Conservation (phyloP, 2,113 vertebrate genomes). For the Perca schrenkii region DNA sequence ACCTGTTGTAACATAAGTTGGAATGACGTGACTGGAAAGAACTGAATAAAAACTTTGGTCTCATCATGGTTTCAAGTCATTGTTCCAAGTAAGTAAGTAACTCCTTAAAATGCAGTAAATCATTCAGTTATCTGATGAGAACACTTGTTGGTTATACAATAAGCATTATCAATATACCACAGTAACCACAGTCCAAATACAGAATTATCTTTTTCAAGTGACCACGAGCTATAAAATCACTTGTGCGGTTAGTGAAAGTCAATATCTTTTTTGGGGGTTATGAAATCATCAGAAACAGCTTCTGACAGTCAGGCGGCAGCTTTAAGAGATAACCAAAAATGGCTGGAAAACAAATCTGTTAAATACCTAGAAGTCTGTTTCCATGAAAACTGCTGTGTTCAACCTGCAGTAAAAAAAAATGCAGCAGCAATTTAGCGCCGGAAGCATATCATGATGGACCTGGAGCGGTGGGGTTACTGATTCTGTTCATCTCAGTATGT, state of each 20-base stretch:
- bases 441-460: neutral
- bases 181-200: neutral
- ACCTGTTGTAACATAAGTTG: constrained; percentile 18
- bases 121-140: neutral
- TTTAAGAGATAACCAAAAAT: constrained; percentile 21
- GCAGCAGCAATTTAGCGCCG: constrained; percentile 17
- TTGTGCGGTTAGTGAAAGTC: neutral
- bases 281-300: constrained; percentile 11
- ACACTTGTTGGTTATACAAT: neutral
- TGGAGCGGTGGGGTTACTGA: neutral
- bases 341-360: neutral
- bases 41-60: constrained; percentile 15
- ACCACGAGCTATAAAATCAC: neutral
- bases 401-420: constrained; percentile 15
- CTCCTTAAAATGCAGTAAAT: neutral
- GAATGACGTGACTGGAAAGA: neutral
- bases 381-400: constrained; percentile 53
- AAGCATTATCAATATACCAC: neutral
- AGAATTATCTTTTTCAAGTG: neutral
- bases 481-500: neutral
- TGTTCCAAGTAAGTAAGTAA: neutral
- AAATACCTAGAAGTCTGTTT: constrained; percentile 32
- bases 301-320: neutral
- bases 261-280: neutral
- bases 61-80: neutral